Conservation (phyloP, 2,113 vertebrate species). For the Dascyllus trimaculatus region DNA sequence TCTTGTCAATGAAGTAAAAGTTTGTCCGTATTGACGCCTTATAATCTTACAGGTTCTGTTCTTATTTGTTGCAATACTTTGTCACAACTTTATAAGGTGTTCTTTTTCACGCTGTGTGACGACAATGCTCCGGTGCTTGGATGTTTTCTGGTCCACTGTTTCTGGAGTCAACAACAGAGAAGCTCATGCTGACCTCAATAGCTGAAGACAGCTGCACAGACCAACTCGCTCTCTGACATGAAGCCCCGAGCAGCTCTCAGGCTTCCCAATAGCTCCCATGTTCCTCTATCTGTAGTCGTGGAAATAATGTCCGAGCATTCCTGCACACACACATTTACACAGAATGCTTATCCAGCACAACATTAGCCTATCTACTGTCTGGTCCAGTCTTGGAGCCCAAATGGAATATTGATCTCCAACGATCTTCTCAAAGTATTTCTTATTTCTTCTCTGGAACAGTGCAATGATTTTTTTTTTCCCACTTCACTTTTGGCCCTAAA, state of each 20-base stretch:
- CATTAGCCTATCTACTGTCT: conserved; percentile 75
- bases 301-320: conserved; percentile 69
- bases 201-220: conserved; percentile 77
- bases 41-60: neutral
- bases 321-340: conserved; percentile 45
- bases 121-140: conserved; percentile 15
- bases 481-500: conserved; percentile 62
- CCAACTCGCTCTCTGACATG: conserved; percentile 66
- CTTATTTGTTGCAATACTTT: conserved; percentile 6
- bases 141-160: conserved; percentile 61
- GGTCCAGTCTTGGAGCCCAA: conserved; percentile 70
- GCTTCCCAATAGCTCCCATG: conserved; percentile 69
- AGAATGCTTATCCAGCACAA: conserved; percentile 78
- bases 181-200: conserved; percentile 75
- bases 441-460: conserved; percentile 67
- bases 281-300: conserved; percentile 65
- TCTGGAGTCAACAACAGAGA: conserved; percentile 59
- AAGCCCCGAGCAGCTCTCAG: conserved; percentile 76
- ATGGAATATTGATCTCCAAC: conserved; percentile 81
- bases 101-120: neutral
- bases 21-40: neutral
- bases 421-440: conserved; percentile 77
- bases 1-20: no score
- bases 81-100: conserved; percentile 1
- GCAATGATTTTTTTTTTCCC: conserved; percentile 65